phyloP scores from a whole-genome alignment of 92 coral and sea anemone genomes.

The Epizoanthus fatuus region DNA sequence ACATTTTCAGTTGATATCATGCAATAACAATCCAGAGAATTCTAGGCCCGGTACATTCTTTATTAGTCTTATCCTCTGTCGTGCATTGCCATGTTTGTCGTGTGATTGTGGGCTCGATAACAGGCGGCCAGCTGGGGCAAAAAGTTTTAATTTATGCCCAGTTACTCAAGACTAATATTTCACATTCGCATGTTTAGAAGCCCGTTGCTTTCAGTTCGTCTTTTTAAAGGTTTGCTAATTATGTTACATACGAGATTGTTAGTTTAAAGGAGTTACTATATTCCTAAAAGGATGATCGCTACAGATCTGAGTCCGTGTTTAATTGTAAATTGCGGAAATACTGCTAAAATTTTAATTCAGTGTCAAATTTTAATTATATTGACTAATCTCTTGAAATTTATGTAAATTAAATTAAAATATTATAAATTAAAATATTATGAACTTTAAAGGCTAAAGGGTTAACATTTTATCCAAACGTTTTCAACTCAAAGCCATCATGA shows the following conservation, averaged over 20 bases:
- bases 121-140: slow-evolving; percentile 8
- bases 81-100: slow-evolving; percentile 1
- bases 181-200: neutral
- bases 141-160: slow-evolving; percentile 21
- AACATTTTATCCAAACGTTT: no score
- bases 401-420: no score
- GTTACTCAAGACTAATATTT: neutral
- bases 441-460: no score
- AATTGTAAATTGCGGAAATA: neutral
- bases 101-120: slow-evolving; percentile 16
- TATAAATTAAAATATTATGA: no score
- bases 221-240: neutral
- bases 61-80: neutral
- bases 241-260: neutral
- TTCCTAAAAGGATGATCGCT: neutral
- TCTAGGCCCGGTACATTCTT: neutral
- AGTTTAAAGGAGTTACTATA: neutral
- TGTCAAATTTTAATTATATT: no score
- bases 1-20: neutral
- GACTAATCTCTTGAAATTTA: no score
- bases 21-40: neutral
- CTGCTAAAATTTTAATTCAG: slow-evolving; percentile 4
- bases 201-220: neutral
- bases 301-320: neutral
- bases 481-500: no score